Conservation (phyloP, 2,113 vertebrate genomes). For the Vimba vimba region DNA sequence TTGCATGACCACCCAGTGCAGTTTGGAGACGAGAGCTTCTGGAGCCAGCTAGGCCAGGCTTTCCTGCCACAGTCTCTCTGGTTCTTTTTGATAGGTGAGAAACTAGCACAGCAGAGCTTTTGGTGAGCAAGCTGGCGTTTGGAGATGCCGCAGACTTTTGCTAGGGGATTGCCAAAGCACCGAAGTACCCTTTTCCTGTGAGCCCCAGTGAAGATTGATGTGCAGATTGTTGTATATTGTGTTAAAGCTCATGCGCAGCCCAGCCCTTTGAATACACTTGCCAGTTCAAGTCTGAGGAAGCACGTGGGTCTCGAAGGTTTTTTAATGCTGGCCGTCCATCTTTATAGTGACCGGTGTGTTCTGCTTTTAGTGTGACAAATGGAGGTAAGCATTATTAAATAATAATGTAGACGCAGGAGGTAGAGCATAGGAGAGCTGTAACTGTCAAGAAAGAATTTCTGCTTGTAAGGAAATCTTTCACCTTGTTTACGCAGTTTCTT, state of each 20-base stretch:
- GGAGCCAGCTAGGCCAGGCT: not conserved
- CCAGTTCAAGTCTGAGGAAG: slow-evolving; percentile 8
- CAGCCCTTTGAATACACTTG: too few relatives aligned
- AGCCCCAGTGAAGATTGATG: slow-evolving; percentile 20
- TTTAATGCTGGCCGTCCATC: slow-evolving; percentile 13
- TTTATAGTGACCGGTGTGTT: slow-evolving; percentile 13
- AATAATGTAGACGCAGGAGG: slow-evolving; percentile 18
- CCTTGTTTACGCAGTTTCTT: slow-evolving; percentile 21
- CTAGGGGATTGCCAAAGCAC: slow-evolving; percentile 9
- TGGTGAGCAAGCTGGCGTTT: slow-evolving; percentile 20
- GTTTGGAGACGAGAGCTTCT: not conserved
- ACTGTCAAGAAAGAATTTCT: slow-evolving; percentile 17
- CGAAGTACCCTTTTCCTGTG: slow-evolving; percentile 19
- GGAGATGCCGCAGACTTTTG: slow-evolving; percentile 7
- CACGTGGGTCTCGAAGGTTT: not conserved
- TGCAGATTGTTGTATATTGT: slow-evolving; percentile 14
- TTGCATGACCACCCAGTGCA: not conserved
- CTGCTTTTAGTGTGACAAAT: slow-evolving; percentile 37
- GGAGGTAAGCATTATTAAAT: slow-evolving; percentile 32
- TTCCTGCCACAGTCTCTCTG: slow-evolving; percentile 22
- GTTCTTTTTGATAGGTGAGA: slow-evolving; percentile 27
- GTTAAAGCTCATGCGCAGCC: not conserved
- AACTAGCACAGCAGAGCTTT: slow-evolving; percentile 18
- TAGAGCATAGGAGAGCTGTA: not conserved
- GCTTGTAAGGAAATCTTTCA: slow-evolving; percentile 18